Evolutionary conservation across 23 tunicate species (phyloP).

Genomic region (Diplosoma virens): DNA sequence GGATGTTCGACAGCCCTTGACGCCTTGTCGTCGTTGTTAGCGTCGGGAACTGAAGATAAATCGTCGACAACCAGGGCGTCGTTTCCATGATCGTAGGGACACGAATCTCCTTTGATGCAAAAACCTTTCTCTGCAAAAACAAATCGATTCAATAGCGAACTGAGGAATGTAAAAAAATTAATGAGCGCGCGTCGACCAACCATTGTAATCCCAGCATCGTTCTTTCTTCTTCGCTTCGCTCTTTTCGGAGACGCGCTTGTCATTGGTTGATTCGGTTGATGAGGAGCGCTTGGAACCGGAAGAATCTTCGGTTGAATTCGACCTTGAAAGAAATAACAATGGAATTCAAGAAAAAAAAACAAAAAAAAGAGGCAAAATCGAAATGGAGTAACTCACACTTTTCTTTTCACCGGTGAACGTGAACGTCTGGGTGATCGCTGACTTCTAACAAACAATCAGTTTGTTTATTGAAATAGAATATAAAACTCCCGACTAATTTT

Average conservation of each 20-base stretch:
- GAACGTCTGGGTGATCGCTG: conserved; percentile 36
- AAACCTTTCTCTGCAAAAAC: conserved; percentile 76
- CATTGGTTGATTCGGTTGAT: neutral
- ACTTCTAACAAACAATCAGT: no score
- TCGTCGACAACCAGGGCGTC: conserved; percentile 93
- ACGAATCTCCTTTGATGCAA: conserved; percentile 84
- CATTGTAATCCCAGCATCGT: conserved; percentile 81
- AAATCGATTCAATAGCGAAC: no score
- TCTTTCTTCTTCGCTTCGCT: conserved; percentile 34
- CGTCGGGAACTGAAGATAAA: conserved; percentile 28
- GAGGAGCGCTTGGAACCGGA: neutral
- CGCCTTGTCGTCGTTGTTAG: neutral
- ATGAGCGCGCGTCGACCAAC: no score
- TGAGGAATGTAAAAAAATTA: no score
- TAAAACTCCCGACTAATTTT: no score
- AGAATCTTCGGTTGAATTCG: conserved; percentile 1
- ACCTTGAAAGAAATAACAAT: conserved; percentile 7
- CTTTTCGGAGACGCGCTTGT: neutral
- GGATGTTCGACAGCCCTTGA: neutral
- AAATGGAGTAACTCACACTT: neutral
- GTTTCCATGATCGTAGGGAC: conserved; percentile 93
- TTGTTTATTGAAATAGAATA: no score
- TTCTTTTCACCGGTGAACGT: conserved; percentile 39
- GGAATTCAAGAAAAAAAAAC: neutral
- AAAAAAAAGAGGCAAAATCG: neutral